phyloP scores from a whole-genome alignment of 1,140 invertebrate genomes.

The silkworm (Bombyx mori) region DNA sequence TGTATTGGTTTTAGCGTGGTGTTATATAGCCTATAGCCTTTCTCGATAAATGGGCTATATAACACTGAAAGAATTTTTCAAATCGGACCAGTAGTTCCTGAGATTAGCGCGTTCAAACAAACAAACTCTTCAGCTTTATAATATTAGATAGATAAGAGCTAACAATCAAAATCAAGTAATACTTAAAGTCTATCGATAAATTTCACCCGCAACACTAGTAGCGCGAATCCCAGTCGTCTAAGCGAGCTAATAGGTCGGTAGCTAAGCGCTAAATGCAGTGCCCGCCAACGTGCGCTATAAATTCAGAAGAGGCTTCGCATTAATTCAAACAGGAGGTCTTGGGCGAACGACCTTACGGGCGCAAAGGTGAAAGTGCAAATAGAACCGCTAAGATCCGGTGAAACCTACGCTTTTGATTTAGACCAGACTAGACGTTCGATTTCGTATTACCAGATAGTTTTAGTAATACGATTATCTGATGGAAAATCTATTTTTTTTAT shows the following conservation, averaged over 20 bases:
- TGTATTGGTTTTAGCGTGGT: too few relatives aligned
- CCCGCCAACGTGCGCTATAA: conserved; percentile 33
- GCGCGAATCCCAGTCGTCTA: conserved; percentile 1
- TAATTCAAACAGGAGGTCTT: conserved; percentile 9
- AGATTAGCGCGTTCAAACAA: too few relatives aligned
- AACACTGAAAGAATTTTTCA: too few relatives aligned
- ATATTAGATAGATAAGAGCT: too few relatives aligned
- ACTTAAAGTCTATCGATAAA: conserved; percentile 1
- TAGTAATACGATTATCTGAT: neutral
- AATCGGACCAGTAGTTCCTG: too few relatives aligned
- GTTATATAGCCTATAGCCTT: too few relatives aligned
- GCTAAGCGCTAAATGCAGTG: conserved; percentile 20
- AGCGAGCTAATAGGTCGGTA: conserved; percentile 15
- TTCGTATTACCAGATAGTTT: neutral
- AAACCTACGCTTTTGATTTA: too few relatives aligned
- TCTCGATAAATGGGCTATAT: too few relatives aligned
- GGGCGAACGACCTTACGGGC: conserved; percentile 1
- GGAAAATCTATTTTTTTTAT: neutral
- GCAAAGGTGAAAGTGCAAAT: conserved; percentile 1
- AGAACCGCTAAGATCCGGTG: too few relatives aligned
- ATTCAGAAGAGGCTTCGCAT: conserved; percentile 23
- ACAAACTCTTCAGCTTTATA: too few relatives aligned
- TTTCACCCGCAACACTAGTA: neutral
- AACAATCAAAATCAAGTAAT: too few relatives aligned
- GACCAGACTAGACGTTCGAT: too few relatives aligned